Evolutionary conservation across 2,113 vertebrate species (phyloP), one percentile per base, ranked within the genome.

Genomic region (Anguilla japonica): DNA sequence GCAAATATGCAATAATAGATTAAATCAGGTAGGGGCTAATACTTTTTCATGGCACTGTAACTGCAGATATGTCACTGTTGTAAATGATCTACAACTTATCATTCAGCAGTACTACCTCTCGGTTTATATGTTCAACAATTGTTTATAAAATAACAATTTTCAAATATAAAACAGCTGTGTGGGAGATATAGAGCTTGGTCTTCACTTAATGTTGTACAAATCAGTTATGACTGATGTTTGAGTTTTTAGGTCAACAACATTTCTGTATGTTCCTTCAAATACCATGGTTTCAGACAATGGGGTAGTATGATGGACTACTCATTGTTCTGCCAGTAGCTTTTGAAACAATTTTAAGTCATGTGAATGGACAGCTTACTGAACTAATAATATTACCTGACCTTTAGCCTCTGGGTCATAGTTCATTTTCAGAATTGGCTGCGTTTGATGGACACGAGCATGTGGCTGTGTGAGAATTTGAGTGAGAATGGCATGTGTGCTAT

Each of bases 401-500:
- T 89, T 82, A 84, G 87, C 84, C 85, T 90, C 84, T 75, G 86
- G 89, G 89, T 92, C 86, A 91, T 88, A 16, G 82, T 83, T 88
- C 90, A 89, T 83, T 78, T 84, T 29, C 56, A 83, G 83, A 88
- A 86, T 88, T 87, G 91, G 83, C 86, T 2, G 79, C 84, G 85
- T 89, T 91, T 94, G 94, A 95, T 93, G 93, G 94, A 91, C 89
- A 90, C 84, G 84, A 89, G 86, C 93, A 94, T 92, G 91, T 94
- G 93, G 92, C 88, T 79, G 16, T 46, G 46, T 57, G 43, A 50
- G 71, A 79, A 43, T 75, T 75, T 75, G 71, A 29, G 26, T 79
- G 41, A 79, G 53, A 81, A 11, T 43, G 85, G 84, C 92, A 90
- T 39, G 0, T 16, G 22, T 81, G 91, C 89, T 92, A 90, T 93